Evolutionary conservation across 2,888 invertebrate genomes (phyloP).

Genomic region (Frankliniella fusca): DNA sequence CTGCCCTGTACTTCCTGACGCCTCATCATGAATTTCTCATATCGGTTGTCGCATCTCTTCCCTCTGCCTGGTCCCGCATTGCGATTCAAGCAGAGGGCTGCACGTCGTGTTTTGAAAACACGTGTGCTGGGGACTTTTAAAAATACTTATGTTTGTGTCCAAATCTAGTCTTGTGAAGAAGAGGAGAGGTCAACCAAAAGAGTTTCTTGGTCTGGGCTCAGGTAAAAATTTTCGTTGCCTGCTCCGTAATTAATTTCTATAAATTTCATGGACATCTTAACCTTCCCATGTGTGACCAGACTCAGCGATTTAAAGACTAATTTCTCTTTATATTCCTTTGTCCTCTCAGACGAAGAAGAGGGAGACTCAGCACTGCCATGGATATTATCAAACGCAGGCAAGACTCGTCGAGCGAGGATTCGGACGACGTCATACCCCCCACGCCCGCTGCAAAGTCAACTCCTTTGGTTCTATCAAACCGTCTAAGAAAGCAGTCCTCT

Average conservation of each 20-base stretch:
- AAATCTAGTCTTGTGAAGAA: neutral
- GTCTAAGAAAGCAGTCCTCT: neutral
- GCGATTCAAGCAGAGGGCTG: neutral
- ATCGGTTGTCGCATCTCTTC: neutral
- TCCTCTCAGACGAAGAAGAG: neutral
- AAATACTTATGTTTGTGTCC: neutral
- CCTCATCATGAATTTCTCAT: neutral
- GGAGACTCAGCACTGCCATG: neutral
- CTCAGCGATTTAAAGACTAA: neutral
- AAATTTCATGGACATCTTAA: neutral
- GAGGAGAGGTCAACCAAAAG: neutral
- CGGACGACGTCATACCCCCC: neutral
- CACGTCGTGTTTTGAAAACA: slow-evolving; percentile 16
- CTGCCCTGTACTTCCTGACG: no score
- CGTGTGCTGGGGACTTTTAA: neutral
- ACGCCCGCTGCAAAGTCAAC: slow-evolving; percentile 3
- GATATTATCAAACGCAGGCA: neutral
- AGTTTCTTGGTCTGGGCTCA: neutral
- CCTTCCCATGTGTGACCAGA: neutral
- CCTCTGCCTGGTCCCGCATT: neutral
- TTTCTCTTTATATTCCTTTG: neutral
- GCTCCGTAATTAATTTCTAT: neutral
- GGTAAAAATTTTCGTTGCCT: neutral
- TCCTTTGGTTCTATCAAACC: neutral
- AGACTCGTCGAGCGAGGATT: neutral